phyloP scores from a whole-genome alignment of 1,140 invertebrate species.

The Heliconius nattereri region DNA sequence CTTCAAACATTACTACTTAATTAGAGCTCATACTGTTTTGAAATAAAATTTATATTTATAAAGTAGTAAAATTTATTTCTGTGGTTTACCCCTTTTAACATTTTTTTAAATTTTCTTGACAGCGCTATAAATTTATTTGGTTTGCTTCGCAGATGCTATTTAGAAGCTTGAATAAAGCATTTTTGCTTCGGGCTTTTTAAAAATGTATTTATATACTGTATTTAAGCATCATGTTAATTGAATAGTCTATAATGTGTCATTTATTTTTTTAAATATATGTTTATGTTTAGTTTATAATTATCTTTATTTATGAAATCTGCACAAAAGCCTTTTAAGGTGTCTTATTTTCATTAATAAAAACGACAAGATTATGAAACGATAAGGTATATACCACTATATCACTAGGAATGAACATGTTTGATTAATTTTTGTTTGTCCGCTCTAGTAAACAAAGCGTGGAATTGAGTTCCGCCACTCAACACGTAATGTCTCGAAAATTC shows the following conservation, averaged over 20 bases:
- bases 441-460: too few species aligned
- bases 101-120: conserved; percentile 15
- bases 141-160: conserved; percentile 7
- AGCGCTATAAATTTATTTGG: conserved; percentile 5
- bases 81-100: conserved; percentile 32
- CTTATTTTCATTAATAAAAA: too few species aligned
- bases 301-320: too few species aligned
- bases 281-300: too few species aligned
- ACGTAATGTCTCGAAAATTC: too few species aligned
- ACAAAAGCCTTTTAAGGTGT: too few species aligned
- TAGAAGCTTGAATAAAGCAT: conserved; percentile 1
- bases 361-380: too few species aligned
- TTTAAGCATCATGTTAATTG: neutral
- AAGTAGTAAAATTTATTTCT: conserved; percentile 34
- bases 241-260: neutral
- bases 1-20: conserved; percentile 67
- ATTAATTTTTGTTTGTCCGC: too few species aligned
- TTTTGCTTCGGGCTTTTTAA: neutral
- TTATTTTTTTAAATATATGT: neutral
- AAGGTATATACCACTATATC: too few species aligned
- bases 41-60: conserved; percentile 32
- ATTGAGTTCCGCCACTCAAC: too few species aligned
- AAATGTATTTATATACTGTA: neutral
- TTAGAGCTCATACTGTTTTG: conserved; percentile 49
- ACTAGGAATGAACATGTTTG: too few species aligned